These are phyloP conservation scores for Coracopsis vasa DNA, from an alignment of 2,113 vertebrate species.

Conservation along the genomic window DNA sequence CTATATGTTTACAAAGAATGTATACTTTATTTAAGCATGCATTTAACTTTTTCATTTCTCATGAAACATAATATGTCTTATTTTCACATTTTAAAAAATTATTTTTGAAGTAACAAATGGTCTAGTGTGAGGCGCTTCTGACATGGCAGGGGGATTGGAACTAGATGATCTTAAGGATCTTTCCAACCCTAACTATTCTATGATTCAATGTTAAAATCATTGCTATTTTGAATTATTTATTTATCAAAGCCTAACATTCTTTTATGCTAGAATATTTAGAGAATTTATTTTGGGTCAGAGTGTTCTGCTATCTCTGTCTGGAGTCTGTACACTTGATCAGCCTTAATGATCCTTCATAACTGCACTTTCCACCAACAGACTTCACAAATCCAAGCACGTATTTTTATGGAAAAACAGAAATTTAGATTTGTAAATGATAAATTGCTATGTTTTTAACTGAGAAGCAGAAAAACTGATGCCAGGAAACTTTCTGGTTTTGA, in stretches of 20 bases:
- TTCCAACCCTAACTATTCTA: not conserved
- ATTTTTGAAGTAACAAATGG: not conserved
- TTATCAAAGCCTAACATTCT: not conserved
- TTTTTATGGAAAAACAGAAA: not conserved
- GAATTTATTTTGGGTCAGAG: not conserved
- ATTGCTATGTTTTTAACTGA: not conserved
- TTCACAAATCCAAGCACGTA: not conserved
- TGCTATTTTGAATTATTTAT: not conserved
- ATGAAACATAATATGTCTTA: not conserved
- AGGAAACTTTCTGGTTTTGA: not conserved
- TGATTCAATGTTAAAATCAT: not conserved
- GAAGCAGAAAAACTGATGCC: not conserved
- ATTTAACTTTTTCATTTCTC: not conserved
- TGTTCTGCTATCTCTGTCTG: not conserved
- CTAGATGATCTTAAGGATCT: not conserved
- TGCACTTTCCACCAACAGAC: not conserved
- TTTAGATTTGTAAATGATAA: not conserved
- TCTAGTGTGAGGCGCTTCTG: not conserved
- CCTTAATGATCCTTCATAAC: not conserved
- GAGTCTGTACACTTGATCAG: not conserved
- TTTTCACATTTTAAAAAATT: not conserved
- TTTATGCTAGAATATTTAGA: not conserved
- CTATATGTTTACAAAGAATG: not conserved
- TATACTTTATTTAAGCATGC: not conserved
- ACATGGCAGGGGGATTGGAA: not conserved